Conservation (phyloP, 2,797 vertebrate species). For the Gallinago solitaria region DNA sequence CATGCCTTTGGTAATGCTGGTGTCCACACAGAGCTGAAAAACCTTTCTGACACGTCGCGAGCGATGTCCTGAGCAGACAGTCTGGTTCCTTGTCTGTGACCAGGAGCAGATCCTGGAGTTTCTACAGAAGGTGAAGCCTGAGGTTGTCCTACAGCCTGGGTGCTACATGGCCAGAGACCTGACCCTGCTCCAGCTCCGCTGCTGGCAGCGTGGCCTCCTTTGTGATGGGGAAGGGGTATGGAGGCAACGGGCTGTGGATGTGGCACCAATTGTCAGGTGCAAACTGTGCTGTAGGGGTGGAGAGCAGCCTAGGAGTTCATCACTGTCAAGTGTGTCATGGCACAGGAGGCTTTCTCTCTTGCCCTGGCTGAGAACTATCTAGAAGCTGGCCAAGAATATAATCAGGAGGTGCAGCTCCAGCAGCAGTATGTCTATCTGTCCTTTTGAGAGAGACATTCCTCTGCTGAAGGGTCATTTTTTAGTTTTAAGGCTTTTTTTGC, state of each 20-base stretch:
- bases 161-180: background rate
- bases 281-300: background rate
- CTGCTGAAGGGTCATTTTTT: background rate
- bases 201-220: accelerated
- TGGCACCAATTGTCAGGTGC: background rate
- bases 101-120: background rate
- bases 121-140: background rate
- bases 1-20: background rate
- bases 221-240: accelerated
- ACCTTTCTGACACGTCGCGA: accelerated
- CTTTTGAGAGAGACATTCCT: background rate
- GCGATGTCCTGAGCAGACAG: background rate
- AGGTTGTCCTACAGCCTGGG: background rate
- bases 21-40: background rate
- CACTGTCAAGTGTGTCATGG: background rate
- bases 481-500: background rate
- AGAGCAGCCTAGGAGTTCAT: background rate
- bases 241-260: background rate
- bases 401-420: background rate
- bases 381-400: background rate
- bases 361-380: background rate
- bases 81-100: background rate
- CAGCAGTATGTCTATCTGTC: background rate
- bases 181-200: background rate
- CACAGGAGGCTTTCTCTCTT: background rate